Evolutionary conservation across 2,797 vertebrate genomes (phyloP).

Genomic region (Acipenser oxyrinchus): DNA sequence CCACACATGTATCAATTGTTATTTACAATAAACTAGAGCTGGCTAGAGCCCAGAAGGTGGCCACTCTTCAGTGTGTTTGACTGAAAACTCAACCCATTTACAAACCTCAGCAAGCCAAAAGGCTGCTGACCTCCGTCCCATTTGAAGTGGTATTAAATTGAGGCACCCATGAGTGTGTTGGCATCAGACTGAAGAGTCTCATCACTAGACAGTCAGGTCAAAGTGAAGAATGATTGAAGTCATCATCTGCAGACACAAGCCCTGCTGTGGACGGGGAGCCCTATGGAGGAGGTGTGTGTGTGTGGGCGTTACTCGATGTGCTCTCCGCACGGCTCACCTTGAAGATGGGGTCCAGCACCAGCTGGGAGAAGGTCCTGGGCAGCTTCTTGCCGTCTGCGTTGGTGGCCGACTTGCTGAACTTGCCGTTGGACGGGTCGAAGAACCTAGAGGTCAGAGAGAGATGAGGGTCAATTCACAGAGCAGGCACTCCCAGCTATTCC

Average conservation of each 20-base stretch:
- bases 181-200: conserved; percentile 59
- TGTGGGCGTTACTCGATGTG: not conserved
- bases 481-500: not conserved
- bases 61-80: no score
- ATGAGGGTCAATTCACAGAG: not conserved
- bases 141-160: no score
- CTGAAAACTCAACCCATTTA: no score
- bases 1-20: no score
- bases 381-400: conserved; percentile 66
- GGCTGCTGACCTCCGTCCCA: no score
- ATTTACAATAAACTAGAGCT: no score
- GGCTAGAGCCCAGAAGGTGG: no score
- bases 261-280: not conserved
- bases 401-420: conserved; percentile 66
- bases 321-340: conserved; percentile 54
- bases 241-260: conserved; percentile 62
- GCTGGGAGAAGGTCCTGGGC: conserved; percentile 76
- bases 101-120: no score
- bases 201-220: conserved; percentile 88
- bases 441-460: conserved; percentile 47
- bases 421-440: conserved; percentile 69
- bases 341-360: conserved; percentile 85
- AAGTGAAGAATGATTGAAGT: conserved; percentile 88
- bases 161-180: not conserved
- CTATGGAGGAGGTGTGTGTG: not conserved